phyloP scores from a whole-genome alignment of 2,113 vertebrate species.

The Protobothrops flavoviridis region DNA sequence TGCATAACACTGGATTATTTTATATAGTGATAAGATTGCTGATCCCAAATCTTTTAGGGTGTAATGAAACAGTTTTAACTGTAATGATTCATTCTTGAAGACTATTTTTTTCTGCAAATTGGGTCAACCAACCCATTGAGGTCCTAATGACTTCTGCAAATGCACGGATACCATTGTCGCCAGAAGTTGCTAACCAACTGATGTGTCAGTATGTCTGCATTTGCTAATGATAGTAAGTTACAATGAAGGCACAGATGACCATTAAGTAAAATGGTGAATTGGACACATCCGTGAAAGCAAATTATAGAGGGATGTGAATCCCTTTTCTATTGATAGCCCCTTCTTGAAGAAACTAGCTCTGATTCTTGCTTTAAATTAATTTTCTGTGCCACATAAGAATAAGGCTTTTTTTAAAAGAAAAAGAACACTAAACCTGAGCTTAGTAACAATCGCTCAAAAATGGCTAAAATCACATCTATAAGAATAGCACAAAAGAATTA shows the following conservation, averaged over 20 bases:
- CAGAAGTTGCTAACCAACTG: not conserved
- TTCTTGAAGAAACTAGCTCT: not conserved
- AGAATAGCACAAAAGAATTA: not conserved
- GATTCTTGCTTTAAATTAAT: not conserved
- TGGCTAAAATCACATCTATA: not conserved
- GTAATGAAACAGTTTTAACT: not conserved
- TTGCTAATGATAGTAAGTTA: not conserved
- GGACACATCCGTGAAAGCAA: not conserved
- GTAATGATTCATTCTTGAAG: not conserved
- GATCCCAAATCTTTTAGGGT: not conserved
- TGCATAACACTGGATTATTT: not conserved
- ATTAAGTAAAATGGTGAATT: slow-evolving; percentile 28
- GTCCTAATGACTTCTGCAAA: not conserved
- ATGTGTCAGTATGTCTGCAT: not conserved
- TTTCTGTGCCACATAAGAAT: not conserved
- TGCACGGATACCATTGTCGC: not conserved
- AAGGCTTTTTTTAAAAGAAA: not conserved
- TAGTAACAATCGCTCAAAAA: not conserved
- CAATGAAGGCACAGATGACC: not conserved
- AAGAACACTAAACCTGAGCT: not conserved
- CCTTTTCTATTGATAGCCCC: slow-evolving; percentile 14
- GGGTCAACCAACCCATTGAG: not conserved
- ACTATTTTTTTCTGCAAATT: not conserved
- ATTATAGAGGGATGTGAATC: not conserved
- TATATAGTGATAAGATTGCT: not conserved